A percentile compares a stretch with the other conserved stretches of the same genome.
phyloP scores from a whole-genome alignment of 2,797 vertebrate genomes.

The Myotis vivesi region DNA sequence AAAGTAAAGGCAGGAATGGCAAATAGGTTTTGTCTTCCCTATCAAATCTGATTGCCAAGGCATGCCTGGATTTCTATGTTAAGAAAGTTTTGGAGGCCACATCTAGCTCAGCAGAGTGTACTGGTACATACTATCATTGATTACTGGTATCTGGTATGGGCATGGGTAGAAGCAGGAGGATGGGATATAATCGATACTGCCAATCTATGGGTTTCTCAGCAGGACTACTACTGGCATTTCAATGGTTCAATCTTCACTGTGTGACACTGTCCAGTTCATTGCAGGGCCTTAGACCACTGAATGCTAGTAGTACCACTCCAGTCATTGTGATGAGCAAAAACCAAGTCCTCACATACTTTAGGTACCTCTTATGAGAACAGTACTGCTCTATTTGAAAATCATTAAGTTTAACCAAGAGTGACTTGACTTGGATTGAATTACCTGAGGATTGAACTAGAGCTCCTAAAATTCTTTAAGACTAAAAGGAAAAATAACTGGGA shows the following conservation, averaged over 20 bases:
- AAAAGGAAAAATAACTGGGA: not conserved
- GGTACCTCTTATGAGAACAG: not conserved
- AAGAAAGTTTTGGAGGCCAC: constrained; percentile 3
- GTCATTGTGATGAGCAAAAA: not conserved
- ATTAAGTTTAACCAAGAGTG: not conserved
- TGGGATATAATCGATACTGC: not conserved
- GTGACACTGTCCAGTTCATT: no score
- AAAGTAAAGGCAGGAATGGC: not conserved
- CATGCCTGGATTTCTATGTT: not conserved
- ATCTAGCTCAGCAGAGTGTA: not conserved
- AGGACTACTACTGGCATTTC: not conserved
- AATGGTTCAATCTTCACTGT: not conserved
- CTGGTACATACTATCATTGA: not conserved
- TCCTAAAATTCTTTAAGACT: not conserved
- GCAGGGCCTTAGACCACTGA: not conserved
- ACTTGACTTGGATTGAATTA: not conserved
- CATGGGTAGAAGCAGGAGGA: not conserved
- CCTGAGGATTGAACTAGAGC: not conserved
- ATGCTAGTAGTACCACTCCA: not conserved
- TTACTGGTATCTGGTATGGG: not conserved
- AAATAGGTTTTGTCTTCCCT: not conserved
- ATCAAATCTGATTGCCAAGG: not conserved
- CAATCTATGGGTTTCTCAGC: not conserved
- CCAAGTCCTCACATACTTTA: not conserved
- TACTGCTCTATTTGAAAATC: not conserved